Evolutionary conservation across 1,140 invertebrate species (phyloP), one percentile per base, ranked within the genome.

Genomic region (Leptonema lineaticorne): DNA sequence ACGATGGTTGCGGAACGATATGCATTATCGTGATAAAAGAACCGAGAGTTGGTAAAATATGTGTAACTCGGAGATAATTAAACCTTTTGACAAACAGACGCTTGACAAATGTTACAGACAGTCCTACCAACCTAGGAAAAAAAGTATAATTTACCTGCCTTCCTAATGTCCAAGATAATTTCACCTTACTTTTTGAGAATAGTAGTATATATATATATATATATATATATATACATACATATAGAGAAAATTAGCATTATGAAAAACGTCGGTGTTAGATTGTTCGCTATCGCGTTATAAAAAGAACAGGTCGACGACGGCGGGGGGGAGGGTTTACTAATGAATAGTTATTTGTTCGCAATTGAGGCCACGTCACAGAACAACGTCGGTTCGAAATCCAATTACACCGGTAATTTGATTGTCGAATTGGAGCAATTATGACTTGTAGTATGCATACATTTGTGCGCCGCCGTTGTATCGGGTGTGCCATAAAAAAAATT

Each of bases 401-500:
- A 59, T 59, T 59, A 59, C 30, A 37, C 57, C 57, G 57, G 57
- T 59, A 59, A 59, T 59, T 59, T 59, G 57, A 59, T 59, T 59
- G 57, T 37, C 28, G 57, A 59, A 59, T 59, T 59, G 50, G 50
- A 53, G 22, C 50, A 53, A 53, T 53, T 53, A 53, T 53, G 50
- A 53, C 11, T 26, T 24, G 46, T 33, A n/a, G n/a, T n/a, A n/a
- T n/a, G n/a, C n/a, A n/a, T n/a, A n/a, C n/a, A n/a, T n/a, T n/a
- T n/a, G n/a, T n/a, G n/a, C n/a, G n/a, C n/a, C n/a, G n/a, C n/a
- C n/a, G n/a, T n/a, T n/a, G n/a, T n/a, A n/a, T n/a, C n/a, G n/a
- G n/a, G n/a, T n/a, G n/a, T n/a, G n/a, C n/a, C n/a, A n/a, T n/a
- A n/a, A n/a, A n/a, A n/a, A n/a, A n/a, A n/a, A n/a, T n/a, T n/a